Evolutionary conservation across 2,797 vertebrate species (phyloP).

Genomic region (Lophotriccus pileatus): DNA sequence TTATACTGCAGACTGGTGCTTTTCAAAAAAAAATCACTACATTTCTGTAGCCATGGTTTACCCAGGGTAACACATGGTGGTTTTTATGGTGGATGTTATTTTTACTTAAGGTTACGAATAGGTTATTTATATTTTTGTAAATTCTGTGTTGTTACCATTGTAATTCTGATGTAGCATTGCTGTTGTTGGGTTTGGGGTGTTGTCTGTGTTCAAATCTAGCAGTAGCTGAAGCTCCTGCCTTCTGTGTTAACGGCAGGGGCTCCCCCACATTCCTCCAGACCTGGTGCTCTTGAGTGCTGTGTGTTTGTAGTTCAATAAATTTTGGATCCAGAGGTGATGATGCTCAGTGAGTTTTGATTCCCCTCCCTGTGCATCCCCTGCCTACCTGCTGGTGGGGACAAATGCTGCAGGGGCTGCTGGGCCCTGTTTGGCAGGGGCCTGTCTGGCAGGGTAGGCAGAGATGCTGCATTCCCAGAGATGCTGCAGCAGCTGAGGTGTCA

Average conservation of each 20-base stretch:
- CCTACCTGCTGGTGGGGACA: fast-evolving
- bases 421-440: not conserved
- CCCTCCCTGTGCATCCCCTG: not conserved
- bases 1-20: conserved; percentile 31
- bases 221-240: not conserved
- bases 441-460: not conserved
- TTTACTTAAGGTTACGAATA: conserved; percentile 7
- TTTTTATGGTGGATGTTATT: conserved; percentile 30
- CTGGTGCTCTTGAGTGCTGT: not conserved
- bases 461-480: too few species aligned
- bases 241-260: not conserved
- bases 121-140: conserved; percentile 65
- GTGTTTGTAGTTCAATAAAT: conserved; percentile 31
- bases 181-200: not conserved
- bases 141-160: not conserved
- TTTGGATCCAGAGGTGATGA: not conserved
- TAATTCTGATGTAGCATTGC: not conserved
- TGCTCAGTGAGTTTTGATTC: not conserved
- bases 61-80: not conserved
- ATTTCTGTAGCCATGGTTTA: conserved; percentile 13
- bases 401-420: not conserved
- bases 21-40: not conserved
- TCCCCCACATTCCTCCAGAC: not conserved
- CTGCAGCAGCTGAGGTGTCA: fast-evolving
- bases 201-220: not conserved